Base-by-base conservation (phyloP, 2,888 invertebrate species). In the Stramonita haemastoma region DNA sequence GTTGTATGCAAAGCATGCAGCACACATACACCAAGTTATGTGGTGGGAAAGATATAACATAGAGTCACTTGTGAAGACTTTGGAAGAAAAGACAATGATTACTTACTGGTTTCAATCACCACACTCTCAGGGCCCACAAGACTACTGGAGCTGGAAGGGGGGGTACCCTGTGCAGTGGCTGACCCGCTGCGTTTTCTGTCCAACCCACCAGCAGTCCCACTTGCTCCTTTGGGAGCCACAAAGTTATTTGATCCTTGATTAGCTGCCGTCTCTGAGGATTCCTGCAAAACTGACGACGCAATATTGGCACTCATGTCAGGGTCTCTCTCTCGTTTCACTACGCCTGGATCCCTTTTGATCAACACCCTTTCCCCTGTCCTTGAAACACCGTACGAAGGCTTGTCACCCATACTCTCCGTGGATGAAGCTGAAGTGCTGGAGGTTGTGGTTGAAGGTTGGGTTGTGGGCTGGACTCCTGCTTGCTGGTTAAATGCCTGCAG, bases 61-160 rank as follows among this genome's bases (percentile, higher is more conserved):
- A 46, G 46, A 46, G 46, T 8, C 46, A 46, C 8, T 5, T 46
- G 46, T 46, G 46, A 46, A 46, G 46, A 46, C 8, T 46, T 46
- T 46, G 46, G 46, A 46, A 73, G n/a, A 73, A 6, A 73, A 4
- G n/a, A 34, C 5, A 57, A 29, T 56, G 4, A 22, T 1, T 66
- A 89, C 89, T 89, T 57, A 89, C 89, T 89, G 73, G 86, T 86
- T 34, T 86, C 86, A 26, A 86, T 86, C 57, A 86, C 86, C 29
- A 86, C 86, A 66, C 86, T 86, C 66, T 86, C 86, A 22, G 86
- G 86, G 32, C 86, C 86, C 17, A 86, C 86, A 60, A 86, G 34
- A 29, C 66, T 66, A 34, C 34, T 22, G 8, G 86, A 22, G 19
- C 85, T 57, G 34, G 88, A 84, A 84, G 70, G 70, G 17, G 83